Percentiles rank a stretch among this genome's conserved stretches.
Conservation (phyloP, 2,113 vertebrate genomes). For the Dasyurus viverrinus region DNA sequence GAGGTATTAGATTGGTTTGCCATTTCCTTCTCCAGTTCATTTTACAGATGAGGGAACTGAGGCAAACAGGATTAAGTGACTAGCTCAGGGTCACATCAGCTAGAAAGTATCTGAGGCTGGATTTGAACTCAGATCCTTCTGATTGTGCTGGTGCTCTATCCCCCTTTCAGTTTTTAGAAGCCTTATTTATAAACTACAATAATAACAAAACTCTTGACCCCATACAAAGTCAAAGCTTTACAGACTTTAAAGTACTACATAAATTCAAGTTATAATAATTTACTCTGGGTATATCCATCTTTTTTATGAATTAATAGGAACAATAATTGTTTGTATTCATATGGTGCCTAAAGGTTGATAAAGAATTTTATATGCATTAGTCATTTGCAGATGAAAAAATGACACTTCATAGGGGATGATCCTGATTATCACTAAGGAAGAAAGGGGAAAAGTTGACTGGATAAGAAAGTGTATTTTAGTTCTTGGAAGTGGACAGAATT, state of each 20-base stretch:
- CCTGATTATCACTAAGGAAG: constrained; percentile 7
- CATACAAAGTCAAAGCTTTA: background rate
- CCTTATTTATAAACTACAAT: background rate
- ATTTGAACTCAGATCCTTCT: background rate
- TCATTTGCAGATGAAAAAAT: background rate
- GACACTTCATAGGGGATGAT: background rate
- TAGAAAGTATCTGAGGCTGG: background rate
- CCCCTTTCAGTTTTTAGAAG: background rate
- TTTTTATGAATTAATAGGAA: background rate
- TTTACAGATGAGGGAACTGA: background rate
- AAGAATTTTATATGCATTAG: background rate
- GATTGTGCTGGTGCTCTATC: background rate
- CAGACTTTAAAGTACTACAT: background rate
- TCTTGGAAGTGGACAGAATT: background rate
- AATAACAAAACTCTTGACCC: background rate
- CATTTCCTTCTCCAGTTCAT: background rate
- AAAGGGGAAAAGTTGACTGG: background rate
- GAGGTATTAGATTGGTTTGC: background rate
- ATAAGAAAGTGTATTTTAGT: constrained; percentile 28
- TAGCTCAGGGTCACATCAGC: background rate
- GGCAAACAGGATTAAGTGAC: background rate
- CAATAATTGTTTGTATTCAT: background rate
- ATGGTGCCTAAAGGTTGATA: background rate
- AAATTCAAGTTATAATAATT: background rate
- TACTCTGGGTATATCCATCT: background rate